These are phyloP conservation scores for Apodemia hepburni DNA, from an alignment of 2,888 invertebrate species.

Conservation along the genomic window DNA sequence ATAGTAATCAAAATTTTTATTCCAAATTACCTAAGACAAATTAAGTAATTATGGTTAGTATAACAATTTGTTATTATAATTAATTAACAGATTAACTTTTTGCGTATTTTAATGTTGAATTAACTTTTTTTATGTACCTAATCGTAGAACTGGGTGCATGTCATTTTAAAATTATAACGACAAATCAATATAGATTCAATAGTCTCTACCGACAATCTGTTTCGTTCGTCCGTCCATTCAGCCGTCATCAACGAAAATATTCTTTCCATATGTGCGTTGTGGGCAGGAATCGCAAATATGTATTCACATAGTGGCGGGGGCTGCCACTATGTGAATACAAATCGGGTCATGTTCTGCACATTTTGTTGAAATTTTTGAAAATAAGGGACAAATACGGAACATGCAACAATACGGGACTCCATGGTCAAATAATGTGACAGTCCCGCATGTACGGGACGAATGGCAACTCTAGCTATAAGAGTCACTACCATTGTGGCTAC, in stretches of 20 bases:
- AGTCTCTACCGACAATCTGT: background rate
- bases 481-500: too few species aligned
- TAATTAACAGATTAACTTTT: conserved; percentile 5
- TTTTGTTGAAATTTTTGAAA: too few species aligned
- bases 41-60: background rate
- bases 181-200: conserved; percentile 1
- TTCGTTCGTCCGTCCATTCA: too few species aligned
- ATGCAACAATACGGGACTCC: background rate
- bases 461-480: conserved; percentile 6
- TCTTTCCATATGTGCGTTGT: conserved; percentile 6
- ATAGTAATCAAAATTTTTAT: conserved; percentile 5
- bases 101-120: background rate
- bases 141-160: conserved; percentile 6
- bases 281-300: conserved; percentile 11
- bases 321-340: too few species aligned
- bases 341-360: too few species aligned
- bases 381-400: background rate
- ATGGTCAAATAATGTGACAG: conserved; percentile 9
- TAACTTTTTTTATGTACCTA: background rate
- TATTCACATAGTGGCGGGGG: conserved; percentile 14
- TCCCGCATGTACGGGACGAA: conserved; percentile 16
- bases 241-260: background rate
- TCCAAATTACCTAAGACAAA: background rate
- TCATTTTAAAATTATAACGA: conserved; percentile 4
- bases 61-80: conserved; percentile 1